Conservation (phyloP, 2,888 invertebrate genomes). For the Sarcophaga carnaria region DNA sequence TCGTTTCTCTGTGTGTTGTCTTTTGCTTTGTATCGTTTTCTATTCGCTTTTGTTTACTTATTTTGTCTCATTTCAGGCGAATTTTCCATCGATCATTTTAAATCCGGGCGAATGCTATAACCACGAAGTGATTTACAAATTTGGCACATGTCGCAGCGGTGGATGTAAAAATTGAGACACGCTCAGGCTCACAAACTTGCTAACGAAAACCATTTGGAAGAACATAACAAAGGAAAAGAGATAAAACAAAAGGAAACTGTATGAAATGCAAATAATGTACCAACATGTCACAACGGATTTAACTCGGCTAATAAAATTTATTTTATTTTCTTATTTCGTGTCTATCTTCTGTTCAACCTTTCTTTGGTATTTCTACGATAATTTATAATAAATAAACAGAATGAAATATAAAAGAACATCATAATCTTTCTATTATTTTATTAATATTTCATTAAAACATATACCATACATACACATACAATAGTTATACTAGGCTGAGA, state of each 20-base stretch:
- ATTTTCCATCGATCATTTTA: constrained; percentile 89
- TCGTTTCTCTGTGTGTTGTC: neutral
- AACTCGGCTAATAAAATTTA: too few species aligned
- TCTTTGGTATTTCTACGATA: too few species aligned
- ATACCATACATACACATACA: too few species aligned
- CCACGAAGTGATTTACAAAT: constrained; percentile 89
- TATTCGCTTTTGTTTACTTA: neutral
- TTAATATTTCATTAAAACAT: too few species aligned
- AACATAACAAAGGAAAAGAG: neutral
- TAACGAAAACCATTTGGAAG: neutral
- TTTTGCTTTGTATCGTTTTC: too few species aligned
- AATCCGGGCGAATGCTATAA: constrained; percentile 88
- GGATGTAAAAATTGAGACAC: constrained; percentile 45
- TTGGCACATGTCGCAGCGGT: constrained; percentile 81
- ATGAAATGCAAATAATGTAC: neutral
- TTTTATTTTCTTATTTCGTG: too few species aligned
- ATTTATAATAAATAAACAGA: too few species aligned
- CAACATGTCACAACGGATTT: too few species aligned
- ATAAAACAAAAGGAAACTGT: neutral
- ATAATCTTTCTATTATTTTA: too few species aligned
- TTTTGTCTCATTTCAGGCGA: constrained; percentile 83
- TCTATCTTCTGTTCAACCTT: too few species aligned
- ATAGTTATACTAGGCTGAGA: too few species aligned
- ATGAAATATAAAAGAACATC: too few species aligned
- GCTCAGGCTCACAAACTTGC: neutral